These are phyloP conservation scores for Dipodomys stephensi DNA, from an alignment of 2,113 vertebrate genomes.

Conservation along the genomic window DNA sequence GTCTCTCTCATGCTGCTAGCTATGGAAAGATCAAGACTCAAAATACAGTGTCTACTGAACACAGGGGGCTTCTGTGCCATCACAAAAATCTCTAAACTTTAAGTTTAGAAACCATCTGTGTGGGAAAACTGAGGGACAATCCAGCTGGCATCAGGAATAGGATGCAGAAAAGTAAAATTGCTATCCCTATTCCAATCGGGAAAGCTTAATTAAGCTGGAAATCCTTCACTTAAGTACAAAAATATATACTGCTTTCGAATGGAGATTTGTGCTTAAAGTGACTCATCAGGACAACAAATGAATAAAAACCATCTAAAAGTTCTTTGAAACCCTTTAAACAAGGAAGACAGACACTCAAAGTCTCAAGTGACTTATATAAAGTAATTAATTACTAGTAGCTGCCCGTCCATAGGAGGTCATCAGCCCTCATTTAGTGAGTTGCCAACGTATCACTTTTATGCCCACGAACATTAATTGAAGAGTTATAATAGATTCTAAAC, in stretches of 20 bases:
- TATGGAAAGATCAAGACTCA: neutral
- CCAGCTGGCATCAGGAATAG: neutral
- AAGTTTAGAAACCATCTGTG: neutral
- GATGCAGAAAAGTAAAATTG: neutral
- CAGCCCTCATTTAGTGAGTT: neutral
- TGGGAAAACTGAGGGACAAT: neutral
- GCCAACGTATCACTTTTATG: neutral
- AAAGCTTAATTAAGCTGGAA: neutral
- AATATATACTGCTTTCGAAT: neutral
- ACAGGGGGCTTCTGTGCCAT: neutral
- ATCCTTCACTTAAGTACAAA: neutral
- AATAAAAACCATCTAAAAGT: neutral
- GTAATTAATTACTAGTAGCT: neutral
- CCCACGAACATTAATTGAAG: neutral
- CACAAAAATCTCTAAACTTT: neutral
- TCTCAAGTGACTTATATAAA: neutral
- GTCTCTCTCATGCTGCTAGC: neutral
- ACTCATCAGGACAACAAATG: neutral
- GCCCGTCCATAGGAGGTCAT: rapidly evolving
- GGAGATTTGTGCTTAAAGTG: neutral
- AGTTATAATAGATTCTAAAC: neutral
- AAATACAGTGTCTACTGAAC: neutral
- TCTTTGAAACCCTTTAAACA: neutral
- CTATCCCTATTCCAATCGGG: neutral
- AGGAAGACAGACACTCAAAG: neutral